Base-by-base conservation (phyloP, 1,140 invertebrate species). In the Dufourea novaeangliae region DNA sequence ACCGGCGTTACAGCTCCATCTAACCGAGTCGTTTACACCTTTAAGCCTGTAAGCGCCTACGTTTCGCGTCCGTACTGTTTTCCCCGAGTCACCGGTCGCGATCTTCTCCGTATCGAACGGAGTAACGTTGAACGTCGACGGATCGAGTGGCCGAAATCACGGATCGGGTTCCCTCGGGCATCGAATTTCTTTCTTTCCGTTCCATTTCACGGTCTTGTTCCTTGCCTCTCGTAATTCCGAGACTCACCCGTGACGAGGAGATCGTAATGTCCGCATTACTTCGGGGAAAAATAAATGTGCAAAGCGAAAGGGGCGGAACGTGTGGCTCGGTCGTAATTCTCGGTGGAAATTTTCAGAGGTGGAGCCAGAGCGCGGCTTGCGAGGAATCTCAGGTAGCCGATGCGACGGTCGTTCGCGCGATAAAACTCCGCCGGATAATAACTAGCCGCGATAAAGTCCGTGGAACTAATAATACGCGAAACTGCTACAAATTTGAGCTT, bases 351-450 rank as follows among this genome's bases (percentile, higher is more conserved):
- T 27, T 73, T 50, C 20, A 12, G 57, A 22, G 14, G 39, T 14
- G 22, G n/a, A 0, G 27, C 39, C 17, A 20, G n/a, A 34, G n/a
- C 14, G 29, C 46, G 46, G 59, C 44, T n/a, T 12, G 39, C 25
- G 25, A 37, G 72, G 34, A 80, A 76, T 61, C 50, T 59, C 59
- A 5, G 27, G 50, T 32, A 52, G 22, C 50, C 22, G 29, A 17
- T 14, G 0, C 64, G 52, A 25, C 14, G 32, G 12, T 32, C 54
- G 57, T 25, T 17, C 17, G 63, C 56, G n/a, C 41, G 63, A 74
- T 79, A 82, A 82, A 83, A 79, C 59, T 59, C n/a, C 8, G 59
- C 14, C 44, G 46, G 46, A 52, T 83, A 74, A 83, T 83, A 82
- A 73, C 56, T 64, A 57, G 66, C 25, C n/a, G 46, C 61, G 77